Base-by-base conservation (phyloP, 1,140 invertebrate genomes). In the Chionoecetes opilio region DNA sequence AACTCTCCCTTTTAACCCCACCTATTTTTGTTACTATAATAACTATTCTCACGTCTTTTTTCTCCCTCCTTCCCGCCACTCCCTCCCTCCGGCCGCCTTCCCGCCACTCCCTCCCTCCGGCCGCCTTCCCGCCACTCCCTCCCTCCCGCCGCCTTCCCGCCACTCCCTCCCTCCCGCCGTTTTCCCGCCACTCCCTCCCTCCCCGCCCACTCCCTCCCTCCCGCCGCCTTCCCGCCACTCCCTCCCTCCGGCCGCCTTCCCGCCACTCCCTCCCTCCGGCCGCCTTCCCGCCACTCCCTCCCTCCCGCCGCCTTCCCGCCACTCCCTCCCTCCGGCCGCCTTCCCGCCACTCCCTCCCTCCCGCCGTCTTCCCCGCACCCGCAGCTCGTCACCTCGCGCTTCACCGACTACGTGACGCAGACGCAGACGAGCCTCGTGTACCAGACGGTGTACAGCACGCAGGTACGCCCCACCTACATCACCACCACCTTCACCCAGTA, bases 401-500 rank as follows among this genome's bases (percentile, higher is more conserved):
- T 93, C 82, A 46, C 53, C 0, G 82, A 93, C 38, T 93, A 87
- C 82, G 9, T 41, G 0, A 93, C 92, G 2, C 8, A n/a, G 35
- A 93, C 92, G 0, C 29, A 82, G 21, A 92, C 91, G 9, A 93
- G 5, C 0, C 29, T 85, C 8, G n/a, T 86, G 2, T 31, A 86
- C 5, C 37, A 86, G 11, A 86, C 82, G 3, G 84, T 93, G n/a
- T 41, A 26, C 82, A 84, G 75, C 37, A 93, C 92, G 0, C 26
- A 53, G 32, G 41, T 46, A 82, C 82, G 46, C 1, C 92, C 37
- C 0, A 35, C 35, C 17, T 93, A 93, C 41, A 34, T 93, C 38
- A 93, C 92, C 38, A 92, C 32, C 21, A 92, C 91, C 21, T 37
- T 86, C 29, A 93, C 82, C 31, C 38, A 93, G 82, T 86, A 93